Base-by-base conservation (phyloP, 2,797 vertebrate species). In the Melanotaenia trifasciata region DNA sequence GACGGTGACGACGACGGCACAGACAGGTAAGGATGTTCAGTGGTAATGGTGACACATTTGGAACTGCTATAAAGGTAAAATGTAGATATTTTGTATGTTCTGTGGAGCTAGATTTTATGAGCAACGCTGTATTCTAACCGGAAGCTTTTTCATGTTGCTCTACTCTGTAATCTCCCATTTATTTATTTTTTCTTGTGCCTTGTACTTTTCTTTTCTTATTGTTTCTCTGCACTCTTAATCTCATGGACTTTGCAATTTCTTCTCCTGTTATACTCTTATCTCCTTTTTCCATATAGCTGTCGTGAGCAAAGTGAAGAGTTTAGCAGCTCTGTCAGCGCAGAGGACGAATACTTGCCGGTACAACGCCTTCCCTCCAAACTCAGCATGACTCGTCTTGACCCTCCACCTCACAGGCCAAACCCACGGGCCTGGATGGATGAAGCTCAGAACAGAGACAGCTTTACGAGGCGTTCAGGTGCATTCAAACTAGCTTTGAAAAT, bases 361-460 rank as follows among this genome's bases (percentile, higher is more conserved):
- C 62, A 5, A 38, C 70, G 53, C 16, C 71, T 2, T 3, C 61
- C 74, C 0, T n/a, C 61, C 58, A 76, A 70, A 33, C 58, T 64
- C 36, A 32, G 36, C 68, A 96, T 96, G 95, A 94, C 95, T 62
- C 89, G 94, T 14, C 87, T 95, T 28, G 89, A 94, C 84, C 92
- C 90, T 4, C 89, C 91, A 0, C 84, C 92, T 5, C 91, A 94
- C 58, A 85, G 91, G 11, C 79, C 92, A 7, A 92, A 83, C 78
- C 86, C 93, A 18, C 85, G 88, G 9, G 87, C 67, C 13, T 95
- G 94, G 94, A 94, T 94, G 90, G 94, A 95, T 0, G 93, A 94
- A 4, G 69, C 90, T n/a, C 82, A 64, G 18, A 80, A 76, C 69
- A 84, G 81, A 58, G 87, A 92, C 24, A 4, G 66, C 62, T 93